Conservation (phyloP, 2,888 invertebrate genomes). For the Acleris sparsana region DNA sequence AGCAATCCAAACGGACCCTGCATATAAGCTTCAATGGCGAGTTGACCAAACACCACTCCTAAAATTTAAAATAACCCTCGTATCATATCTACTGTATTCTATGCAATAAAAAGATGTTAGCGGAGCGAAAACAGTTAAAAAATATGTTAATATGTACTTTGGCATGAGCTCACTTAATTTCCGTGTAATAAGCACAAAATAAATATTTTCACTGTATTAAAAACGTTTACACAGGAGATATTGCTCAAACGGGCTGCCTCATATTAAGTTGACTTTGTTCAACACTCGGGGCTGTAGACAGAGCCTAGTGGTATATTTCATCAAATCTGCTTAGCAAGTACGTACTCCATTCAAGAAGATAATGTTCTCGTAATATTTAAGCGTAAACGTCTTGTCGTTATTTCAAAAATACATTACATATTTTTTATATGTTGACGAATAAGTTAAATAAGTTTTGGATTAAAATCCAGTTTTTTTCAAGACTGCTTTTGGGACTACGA, state of each 20-base stretch:
- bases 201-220: constrained; percentile 56
- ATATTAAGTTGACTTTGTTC: constrained; percentile 37
- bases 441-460: no score
- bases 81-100: constrained; percentile 6
- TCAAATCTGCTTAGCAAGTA: constrained; percentile 15
- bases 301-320: constrained; percentile 21
- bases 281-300: constrained; percentile 21
- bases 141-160: constrained; percentile 16
- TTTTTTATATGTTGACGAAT: no score
- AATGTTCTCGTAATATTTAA: background rate
- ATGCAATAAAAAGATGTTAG: constrained; percentile 1
- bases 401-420: no score
- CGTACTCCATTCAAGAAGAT: background rate
- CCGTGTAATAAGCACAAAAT: constrained; percentile 47
- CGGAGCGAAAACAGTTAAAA: constrained; percentile 12
- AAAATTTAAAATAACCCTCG: background rate
- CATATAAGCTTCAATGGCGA: no score
- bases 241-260: constrained; percentile 37
- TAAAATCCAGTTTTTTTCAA: no score
- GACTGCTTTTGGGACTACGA: no score
- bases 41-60: background rate
- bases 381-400: no score
- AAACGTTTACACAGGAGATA: constrained; percentile 49
- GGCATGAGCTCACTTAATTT: constrained; percentile 44
- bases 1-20: no score